Percentiles rank a stretch among this genome's conserved stretches.
Evolutionary conservation across 2,888 invertebrate genomes (phyloP).

Genomic region (Trichopoda pennipes): DNA sequence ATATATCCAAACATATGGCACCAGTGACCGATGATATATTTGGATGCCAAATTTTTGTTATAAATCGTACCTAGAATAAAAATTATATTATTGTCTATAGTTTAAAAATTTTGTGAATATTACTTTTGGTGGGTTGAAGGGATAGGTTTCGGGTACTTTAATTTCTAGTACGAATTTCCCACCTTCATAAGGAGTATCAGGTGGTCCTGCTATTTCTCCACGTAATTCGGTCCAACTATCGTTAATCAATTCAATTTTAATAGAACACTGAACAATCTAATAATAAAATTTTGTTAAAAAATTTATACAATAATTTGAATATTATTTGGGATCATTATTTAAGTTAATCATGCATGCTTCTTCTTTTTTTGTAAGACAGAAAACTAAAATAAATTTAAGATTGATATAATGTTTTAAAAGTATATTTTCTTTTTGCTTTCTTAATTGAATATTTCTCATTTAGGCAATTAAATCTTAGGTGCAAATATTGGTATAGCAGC

Average conservation of each 20-base stretch:
- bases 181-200: conserved; percentile 99
- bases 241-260: conserved; percentile 93
- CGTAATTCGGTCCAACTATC: conserved; percentile 95
- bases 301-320: background rate
- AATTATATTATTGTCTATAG: background rate
- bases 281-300: conserved; percentile 64
- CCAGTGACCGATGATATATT: conserved; percentile 99
- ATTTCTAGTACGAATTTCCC: conserved; percentile 97
- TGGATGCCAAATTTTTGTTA: conserved; percentile 99
- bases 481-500: too few relatives aligned
- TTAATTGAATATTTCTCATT: too few relatives aligned
- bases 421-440: too few relatives aligned
- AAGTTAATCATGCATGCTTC: too few relatives aligned
- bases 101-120: conserved; percentile 58
- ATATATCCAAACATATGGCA: conserved; percentile 98
- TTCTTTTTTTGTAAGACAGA: too few relatives aligned
- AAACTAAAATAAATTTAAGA: too few relatives aligned
- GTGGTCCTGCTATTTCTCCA: conserved; percentile 98
- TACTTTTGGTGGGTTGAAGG: conserved; percentile 99
- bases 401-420: too few relatives aligned
- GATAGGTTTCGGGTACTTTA: conserved; percentile 99
- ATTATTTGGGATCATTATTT: too few relatives aligned
- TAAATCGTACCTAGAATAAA: conserved; percentile 91
- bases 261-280: conserved; percentile 92
- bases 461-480: too few relatives aligned